Base-by-base conservation (phyloP, 2,888 invertebrate genomes). In the Horisme vitalbata region DNA sequence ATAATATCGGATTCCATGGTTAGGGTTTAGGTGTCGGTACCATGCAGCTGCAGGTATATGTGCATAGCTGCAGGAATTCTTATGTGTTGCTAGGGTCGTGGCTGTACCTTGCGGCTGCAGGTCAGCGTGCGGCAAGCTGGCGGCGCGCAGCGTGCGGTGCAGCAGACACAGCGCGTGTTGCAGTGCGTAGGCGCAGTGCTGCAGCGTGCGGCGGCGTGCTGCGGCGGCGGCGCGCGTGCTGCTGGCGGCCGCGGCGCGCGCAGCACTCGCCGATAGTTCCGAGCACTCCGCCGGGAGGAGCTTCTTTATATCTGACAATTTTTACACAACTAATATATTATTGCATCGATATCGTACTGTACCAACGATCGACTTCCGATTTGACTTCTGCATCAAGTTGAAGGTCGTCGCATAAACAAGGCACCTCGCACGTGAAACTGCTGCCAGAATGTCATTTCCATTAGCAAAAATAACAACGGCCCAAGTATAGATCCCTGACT, bases 141-240 rank as follows among this genome's bases (percentile, higher is more conserved):
- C 91, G 94, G 92, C 67, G 93, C 94, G 67, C 93, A 93, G 61
- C 95, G 93, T 36, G 95, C 79, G 79, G 95, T 37, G 93, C 52
- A 96, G 86, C 50, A 96, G 90, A 68, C 94, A 94, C 38, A 95
- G 80, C 61, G 93, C 92, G 59, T 93, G 92, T 69, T 95, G 94
- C 12, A 94, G 92, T 43, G 95, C 93, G 66, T 93, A 92, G 35
- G 91, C 86, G 67, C 93, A 91, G 66, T 92, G 89, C 61, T 90
- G 91, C 60, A 93, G 85, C 71, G 93, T 92, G 45, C 84, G 86
- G 50, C 90, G 90, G 0, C 83, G 71, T 50, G 48, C 44, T 54
- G 48, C 58, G 64, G 11, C 78, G 0, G 68, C 47, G 44, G 56
- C 8, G 11, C 57, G 54, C 57, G 78, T 67, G 32, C 64, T 34